phyloP scores from a whole-genome alignment of 2,888 invertebrate genomes.

The Eubasilissa splendida region DNA sequence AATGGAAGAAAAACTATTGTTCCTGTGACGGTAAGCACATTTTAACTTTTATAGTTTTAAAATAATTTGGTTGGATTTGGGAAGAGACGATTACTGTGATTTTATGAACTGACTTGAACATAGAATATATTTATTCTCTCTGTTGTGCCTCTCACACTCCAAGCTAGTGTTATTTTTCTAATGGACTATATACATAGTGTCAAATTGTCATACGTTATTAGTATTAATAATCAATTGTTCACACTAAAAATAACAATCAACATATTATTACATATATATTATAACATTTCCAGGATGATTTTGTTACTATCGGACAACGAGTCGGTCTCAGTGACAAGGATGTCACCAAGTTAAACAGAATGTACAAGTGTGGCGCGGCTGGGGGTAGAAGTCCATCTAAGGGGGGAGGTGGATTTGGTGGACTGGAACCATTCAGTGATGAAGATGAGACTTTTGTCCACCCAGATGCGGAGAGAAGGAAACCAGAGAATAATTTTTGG shows the following conservation, averaged over 20 bases:
- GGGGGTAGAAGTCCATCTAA: not conserved
- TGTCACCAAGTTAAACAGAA: conserved; percentile 69
- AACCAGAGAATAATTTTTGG: conserved; percentile 15
- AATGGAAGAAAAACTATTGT: conserved; percentile 79
- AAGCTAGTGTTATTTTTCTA: no score
- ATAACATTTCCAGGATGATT: conserved; percentile 64
- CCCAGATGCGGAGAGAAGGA: not conserved
- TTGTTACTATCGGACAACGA: conserved; percentile 70
- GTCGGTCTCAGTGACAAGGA: conserved; percentile 69
- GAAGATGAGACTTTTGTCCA: not conserved
- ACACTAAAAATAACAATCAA: no score
- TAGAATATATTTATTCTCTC: no score
- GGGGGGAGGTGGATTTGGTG: not conserved
- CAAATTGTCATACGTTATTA: no score
- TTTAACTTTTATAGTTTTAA: no score
- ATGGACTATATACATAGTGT: no score
- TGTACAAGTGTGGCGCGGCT: conserved; percentile 65
- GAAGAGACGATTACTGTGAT: no score
- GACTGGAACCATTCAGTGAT: conserved; percentile 9
- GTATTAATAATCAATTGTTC: no score
- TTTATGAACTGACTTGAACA: no score
- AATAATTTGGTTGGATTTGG: no score
- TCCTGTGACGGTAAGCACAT: conserved; percentile 62
- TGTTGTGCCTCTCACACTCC: no score
- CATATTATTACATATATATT: no score